Evolutionary conservation across 2,797 vertebrate genomes (phyloP).

Genomic region (Scolopax rusticola): DNA sequence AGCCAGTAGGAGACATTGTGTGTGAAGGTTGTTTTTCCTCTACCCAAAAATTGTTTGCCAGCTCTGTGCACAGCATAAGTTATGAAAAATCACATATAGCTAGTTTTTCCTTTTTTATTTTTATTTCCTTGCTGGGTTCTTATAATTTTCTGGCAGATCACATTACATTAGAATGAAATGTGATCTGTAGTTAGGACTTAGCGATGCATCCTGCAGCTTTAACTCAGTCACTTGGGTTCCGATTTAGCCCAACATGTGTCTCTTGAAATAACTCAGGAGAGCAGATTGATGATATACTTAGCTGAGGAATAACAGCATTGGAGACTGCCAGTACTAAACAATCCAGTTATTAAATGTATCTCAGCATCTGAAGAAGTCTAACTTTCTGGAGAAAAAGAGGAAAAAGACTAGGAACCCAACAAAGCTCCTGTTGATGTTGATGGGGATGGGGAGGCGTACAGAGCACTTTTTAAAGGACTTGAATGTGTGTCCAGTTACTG

Average conservation of each 20-base stretch:
- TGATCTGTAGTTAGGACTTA: slow-evolving; percentile 49
- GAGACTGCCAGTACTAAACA: slow-evolving; percentile 28
- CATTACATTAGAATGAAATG: slow-evolving; percentile 48
- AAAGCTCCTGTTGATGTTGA: not conserved
- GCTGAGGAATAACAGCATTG: not conserved
- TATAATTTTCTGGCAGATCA: slow-evolving; percentile 32
- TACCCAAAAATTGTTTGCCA: slow-evolving; percentile 9
- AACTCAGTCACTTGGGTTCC: slow-evolving; percentile 44
- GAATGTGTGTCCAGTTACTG: not conserved
- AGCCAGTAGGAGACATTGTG: not conserved
- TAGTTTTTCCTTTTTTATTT: slow-evolving; percentile 27
- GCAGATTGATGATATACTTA: slow-evolving; percentile 44
- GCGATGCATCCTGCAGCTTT: slow-evolving; percentile 37
- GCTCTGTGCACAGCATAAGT: not conserved
- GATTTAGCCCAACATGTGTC: slow-evolving; percentile 54
- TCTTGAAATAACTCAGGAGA: slow-evolving; percentile 54
- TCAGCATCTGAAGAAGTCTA: not conserved
- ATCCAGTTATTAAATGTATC: slow-evolving; percentile 24
- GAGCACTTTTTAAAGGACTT: not conserved
- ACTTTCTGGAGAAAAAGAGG: not conserved
- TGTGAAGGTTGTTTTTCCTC: not conserved
- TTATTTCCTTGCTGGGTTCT: slow-evolving; percentile 24
- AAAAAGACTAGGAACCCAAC: not conserved
- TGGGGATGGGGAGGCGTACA: not conserved
- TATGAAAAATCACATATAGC: not conserved